These are phyloP conservation scores for Spea multiplicata DNA, from an alignment of 2,113 vertebrate species.

Conservation along the genomic window DNA sequence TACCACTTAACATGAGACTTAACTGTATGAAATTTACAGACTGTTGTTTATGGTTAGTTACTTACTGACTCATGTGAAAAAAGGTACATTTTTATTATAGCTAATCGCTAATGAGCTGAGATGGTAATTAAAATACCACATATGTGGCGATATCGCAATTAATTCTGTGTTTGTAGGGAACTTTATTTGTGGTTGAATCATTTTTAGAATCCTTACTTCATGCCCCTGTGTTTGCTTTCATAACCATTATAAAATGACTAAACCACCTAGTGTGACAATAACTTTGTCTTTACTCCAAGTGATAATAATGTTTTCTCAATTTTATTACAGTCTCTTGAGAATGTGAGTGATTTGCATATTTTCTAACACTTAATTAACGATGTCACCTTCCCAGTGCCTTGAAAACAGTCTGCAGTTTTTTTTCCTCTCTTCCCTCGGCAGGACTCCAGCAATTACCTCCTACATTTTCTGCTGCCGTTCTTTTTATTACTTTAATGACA, in stretches of 20 bases:
- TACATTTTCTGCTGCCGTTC: slow-evolving; percentile 72
- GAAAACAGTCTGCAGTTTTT: slow-evolving; percentile 72
- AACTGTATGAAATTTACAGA: slow-evolving; percentile 11
- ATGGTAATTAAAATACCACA: slow-evolving; percentile 34
- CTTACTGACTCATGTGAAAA: slow-evolving; percentile 10
- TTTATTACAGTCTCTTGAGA: slow-evolving; percentile 71
- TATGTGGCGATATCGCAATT: slow-evolving; percentile 29
- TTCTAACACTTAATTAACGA: slow-evolving; percentile 76
- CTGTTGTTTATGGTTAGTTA: slow-evolving; percentile 25
- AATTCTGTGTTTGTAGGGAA: slow-evolving; percentile 22
- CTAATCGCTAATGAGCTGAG: slow-evolving; percentile 25
- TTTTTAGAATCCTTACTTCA: slow-evolving; percentile 35
- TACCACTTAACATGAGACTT: neutral
- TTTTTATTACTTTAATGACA: slow-evolving; percentile 85
- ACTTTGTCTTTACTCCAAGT: slow-evolving; percentile 56
- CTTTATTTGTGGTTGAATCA: slow-evolving; percentile 30
- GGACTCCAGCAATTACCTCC: slow-evolving; percentile 74
- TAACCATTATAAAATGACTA: slow-evolving; percentile 53
- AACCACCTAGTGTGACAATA: slow-evolving; percentile 53
- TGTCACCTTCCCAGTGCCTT: slow-evolving; percentile 74
- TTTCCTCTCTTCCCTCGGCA: slow-evolving; percentile 56
- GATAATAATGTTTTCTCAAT: slow-evolving; percentile 70
- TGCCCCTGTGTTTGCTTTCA: slow-evolving; percentile 37
- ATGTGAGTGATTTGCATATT: slow-evolving; percentile 72
- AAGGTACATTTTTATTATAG: slow-evolving; percentile 21